These are phyloP conservation scores for Platerodrilus igneus DNA, from an alignment of 2,888 invertebrate species.

Conservation along the genomic window DNA sequence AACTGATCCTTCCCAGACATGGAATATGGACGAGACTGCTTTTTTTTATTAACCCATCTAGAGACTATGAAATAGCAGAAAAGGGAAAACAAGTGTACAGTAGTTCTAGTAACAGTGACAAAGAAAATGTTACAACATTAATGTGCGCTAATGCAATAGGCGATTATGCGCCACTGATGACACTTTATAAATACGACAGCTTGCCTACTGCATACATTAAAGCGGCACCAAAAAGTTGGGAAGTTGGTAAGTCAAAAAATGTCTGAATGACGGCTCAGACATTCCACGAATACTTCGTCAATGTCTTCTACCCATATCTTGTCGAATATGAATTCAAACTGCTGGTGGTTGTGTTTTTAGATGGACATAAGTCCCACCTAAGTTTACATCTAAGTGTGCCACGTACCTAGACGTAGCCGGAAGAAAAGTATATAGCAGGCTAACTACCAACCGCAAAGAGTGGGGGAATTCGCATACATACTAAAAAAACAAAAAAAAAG, in stretches of 20 bases:
- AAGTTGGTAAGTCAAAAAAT: conserved; percentile 29
- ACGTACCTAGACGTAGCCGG: too few relatives aligned
- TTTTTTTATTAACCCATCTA: conserved; percentile 23
- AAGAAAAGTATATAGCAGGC: too few relatives aligned
- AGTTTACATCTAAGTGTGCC: conserved; percentile 26
- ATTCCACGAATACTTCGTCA: conserved; percentile 32
- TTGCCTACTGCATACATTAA: background rate
- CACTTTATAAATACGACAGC: too few relatives aligned
- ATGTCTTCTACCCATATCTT: conserved; percentile 30
- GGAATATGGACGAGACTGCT: conserved; percentile 31
- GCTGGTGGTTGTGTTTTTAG: conserved; percentile 32
- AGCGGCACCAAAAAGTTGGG: conserved; percentile 28
- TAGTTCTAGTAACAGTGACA: conserved; percentile 14
- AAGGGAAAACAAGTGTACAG: conserved; percentile 16
- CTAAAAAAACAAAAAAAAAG: too few relatives aligned
- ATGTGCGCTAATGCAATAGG: conserved; percentile 28
- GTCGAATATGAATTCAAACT: conserved; percentile 22
- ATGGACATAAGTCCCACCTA: conserved; percentile 32
- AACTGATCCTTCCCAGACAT: conserved; percentile 26
- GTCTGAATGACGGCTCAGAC: conserved; percentile 32
- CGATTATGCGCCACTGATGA: conserved; percentile 26
- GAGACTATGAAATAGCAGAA: conserved; percentile 24
- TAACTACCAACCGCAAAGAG: too few relatives aligned
- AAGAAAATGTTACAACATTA: conserved; percentile 21
- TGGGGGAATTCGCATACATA: too few relatives aligned